A percentile compares a stretch with the other conserved stretches of the same genome.
Conservation (phyloP, 1,140 invertebrate species). For the Thaumetopoea pityocampa region DNA sequence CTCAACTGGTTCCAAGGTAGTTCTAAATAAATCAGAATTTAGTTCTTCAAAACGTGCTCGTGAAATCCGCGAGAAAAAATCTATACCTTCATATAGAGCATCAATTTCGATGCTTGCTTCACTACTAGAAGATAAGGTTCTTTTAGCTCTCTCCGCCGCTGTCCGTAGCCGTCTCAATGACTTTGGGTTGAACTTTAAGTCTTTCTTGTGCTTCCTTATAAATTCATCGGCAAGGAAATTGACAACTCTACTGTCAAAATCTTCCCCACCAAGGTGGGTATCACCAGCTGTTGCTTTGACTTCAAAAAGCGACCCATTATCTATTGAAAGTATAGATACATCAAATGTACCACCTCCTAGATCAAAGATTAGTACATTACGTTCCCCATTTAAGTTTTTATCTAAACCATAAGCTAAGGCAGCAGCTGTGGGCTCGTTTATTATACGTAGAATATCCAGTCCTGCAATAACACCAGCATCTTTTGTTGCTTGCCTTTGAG, state of each 20-base stretch:
- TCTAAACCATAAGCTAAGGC: conserved; percentile 87
- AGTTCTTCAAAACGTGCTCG: conserved; percentile 74
- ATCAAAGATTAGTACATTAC: conserved; percentile 73
- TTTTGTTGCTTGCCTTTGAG: conserved; percentile 73
- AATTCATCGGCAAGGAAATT: conserved; percentile 82
- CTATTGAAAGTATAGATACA: conserved; percentile 90
- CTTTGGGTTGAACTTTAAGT: conserved; percentile 60
- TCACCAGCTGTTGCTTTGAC: conserved; percentile 87
- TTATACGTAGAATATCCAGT: conserved; percentile 84
- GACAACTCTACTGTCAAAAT: conserved; percentile 91
- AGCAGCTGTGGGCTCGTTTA: conserved; percentile 86
- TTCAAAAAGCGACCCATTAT: conserved; percentile 87
- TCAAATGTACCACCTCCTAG: conserved; percentile 84
- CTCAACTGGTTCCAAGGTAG: conserved; percentile 75
- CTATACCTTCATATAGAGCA: conserved; percentile 68
- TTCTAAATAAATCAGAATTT: conserved; percentile 69
- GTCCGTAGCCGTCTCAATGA: conserved; percentile 78
- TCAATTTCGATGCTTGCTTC: conserved; percentile 75
- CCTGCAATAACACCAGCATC: conserved; percentile 79
- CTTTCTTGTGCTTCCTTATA: conserved; percentile 76
- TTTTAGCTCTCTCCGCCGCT: conserved; percentile 77
- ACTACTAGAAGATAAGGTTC: conserved; percentile 72
- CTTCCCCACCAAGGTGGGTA: conserved; percentile 88
- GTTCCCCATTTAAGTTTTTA: conserved; percentile 82
- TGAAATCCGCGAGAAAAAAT: conserved; percentile 71